Evolutionary conservation across 1,140 invertebrate species (phyloP).

Genomic region (Brachionus sp.): DNA sequence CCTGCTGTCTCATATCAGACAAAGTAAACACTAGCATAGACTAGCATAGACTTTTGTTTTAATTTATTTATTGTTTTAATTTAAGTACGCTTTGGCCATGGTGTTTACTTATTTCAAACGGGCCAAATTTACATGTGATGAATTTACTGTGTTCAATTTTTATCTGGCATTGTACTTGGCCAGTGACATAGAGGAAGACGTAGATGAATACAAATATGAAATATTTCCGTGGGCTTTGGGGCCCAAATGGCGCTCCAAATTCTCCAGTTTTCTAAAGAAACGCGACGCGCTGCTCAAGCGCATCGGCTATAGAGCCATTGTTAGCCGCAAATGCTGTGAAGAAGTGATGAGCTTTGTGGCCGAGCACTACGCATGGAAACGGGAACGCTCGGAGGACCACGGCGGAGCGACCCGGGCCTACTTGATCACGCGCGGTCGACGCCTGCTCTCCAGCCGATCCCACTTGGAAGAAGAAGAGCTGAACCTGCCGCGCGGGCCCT

Average conservation of each 20-base stretch:
- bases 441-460: slow-evolving; percentile 47
- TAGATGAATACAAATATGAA: slow-evolving; percentile 62
- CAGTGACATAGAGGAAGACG: slow-evolving; percentile 66
- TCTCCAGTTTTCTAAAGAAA: slow-evolving; percentile 55
- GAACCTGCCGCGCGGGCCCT: slow-evolving; percentile 48
- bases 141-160: slow-evolving; percentile 64
- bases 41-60: slow-evolving; percentile 48
- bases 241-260: slow-evolving; percentile 56
- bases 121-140: slow-evolving; percentile 58
- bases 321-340: slow-evolving; percentile 63
- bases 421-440: slow-evolving; percentile 46
- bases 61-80: too few relatives aligned
- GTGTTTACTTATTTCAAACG: slow-evolving; percentile 65
- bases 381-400: slow-evolving; percentile 54
- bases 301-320: slow-evolving; percentile 62
- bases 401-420: slow-evolving; percentile 55
- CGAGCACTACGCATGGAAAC: slow-evolving; percentile 53
- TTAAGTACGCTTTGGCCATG: slow-evolving; percentile 64
- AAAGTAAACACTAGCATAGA: slow-evolving; percentile 55
- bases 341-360: slow-evolving; percentile 59
- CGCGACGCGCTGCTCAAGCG: slow-evolving; percentile 61
- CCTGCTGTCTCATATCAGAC: slow-evolving; percentile 54
- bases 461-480: slow-evolving; percentile 52
- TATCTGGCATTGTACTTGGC: slow-evolving; percentile 64
- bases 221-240: slow-evolving; percentile 62